phyloP scores from a whole-genome alignment of 2,888 invertebrate genomes.

The Onchidella celtica region DNA sequence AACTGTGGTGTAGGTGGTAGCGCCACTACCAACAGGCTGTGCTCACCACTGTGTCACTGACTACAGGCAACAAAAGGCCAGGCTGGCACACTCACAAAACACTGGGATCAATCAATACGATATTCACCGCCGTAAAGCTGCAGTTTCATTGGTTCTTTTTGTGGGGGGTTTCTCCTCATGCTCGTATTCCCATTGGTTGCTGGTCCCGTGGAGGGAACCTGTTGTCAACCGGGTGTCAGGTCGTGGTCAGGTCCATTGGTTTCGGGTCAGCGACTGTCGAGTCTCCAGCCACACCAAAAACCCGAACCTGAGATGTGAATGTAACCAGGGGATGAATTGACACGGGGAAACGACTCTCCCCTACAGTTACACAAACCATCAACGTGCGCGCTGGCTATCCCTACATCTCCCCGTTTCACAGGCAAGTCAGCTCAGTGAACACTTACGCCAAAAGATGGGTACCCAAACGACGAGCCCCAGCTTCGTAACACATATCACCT shows the following conservation, averaged over 20 bases:
- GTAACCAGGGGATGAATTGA: background rate
- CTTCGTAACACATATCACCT: too few species aligned
- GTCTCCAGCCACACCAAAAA: background rate
- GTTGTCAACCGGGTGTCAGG: background rate
- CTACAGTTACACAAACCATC: too few species aligned
- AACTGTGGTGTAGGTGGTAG: background rate
- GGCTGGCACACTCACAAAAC: background rate
- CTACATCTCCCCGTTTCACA: too few species aligned
- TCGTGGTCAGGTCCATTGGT: background rate
- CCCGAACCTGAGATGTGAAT: background rate
- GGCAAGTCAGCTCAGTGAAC: too few species aligned
- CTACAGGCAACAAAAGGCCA: background rate
- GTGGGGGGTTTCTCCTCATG: background rate
- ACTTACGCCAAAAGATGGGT: too few species aligned
- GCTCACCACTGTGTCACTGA: background rate
- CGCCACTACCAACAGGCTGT: background rate
- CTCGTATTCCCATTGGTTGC: background rate
- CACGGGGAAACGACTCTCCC: too few species aligned
- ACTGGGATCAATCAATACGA: background rate
- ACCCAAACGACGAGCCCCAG: too few species aligned
- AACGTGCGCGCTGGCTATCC: too few species aligned
- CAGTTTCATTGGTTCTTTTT: background rate
- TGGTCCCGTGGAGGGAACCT: background rate
- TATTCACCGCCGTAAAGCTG: background rate
- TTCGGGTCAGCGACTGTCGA: background rate